phyloP scores from a whole-genome alignment of 2,113 vertebrate species.

The Sciurus niger region DNA sequence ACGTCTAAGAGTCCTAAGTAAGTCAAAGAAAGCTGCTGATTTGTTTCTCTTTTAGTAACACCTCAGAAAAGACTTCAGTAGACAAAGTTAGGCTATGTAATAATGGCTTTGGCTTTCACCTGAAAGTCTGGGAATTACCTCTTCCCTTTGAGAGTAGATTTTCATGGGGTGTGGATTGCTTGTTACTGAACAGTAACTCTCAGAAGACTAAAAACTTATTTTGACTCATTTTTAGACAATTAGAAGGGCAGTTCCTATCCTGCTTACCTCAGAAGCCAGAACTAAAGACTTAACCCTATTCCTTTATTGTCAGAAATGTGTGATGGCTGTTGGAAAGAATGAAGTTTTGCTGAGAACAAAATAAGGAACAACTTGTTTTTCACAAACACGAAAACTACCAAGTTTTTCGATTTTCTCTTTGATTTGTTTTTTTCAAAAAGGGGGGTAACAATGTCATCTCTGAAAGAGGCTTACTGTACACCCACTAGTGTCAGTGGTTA shows the following conservation, averaged over 20 bases:
- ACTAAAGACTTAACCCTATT: constrained; percentile 66
- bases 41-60: constrained; percentile 47
- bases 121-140: background rate
- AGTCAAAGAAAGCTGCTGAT: constrained; percentile 21
- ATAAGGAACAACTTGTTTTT: constrained; percentile 81
- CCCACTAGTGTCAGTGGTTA: constrained; percentile 27
- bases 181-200: background rate
- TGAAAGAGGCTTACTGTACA: constrained; percentile 72
- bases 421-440: constrained; percentile 51
- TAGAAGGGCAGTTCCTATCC: constrained; percentile 59
- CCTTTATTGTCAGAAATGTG: constrained; percentile 72
- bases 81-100: background rate
- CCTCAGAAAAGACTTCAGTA: background rate
- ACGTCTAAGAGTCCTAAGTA: constrained; percentile 8
- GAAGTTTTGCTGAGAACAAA: constrained; percentile 76
- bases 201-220: background rate
- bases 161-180: constrained; percentile 15
- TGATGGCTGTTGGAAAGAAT: constrained; percentile 81
- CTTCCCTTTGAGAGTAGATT: background rate
- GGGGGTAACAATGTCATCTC: constrained; percentile 71
- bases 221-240: constrained; percentile 47
- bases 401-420: constrained; percentile 72
- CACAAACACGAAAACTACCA: constrained; percentile 84
- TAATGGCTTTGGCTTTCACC: constrained; percentile 36
- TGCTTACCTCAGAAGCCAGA: constrained; percentile 77